These are phyloP conservation scores for Lordiphosa stackelbergi DNA, from an alignment of 1,140 invertebrate genomes.

Conservation along the genomic window DNA sequence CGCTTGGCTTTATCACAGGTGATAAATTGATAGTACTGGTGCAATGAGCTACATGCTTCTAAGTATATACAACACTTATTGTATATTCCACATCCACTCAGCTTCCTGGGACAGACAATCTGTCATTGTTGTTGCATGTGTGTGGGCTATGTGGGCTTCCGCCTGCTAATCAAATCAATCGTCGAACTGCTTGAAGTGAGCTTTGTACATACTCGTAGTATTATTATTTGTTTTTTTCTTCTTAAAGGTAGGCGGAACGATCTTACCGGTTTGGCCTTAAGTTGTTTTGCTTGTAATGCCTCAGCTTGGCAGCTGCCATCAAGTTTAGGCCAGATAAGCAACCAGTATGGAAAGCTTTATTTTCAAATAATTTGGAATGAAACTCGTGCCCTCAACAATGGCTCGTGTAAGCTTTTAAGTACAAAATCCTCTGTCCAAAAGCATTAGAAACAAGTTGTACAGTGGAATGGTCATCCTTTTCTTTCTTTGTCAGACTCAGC, in stretches of 20 bases:
- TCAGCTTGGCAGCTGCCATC: constrained; percentile 18
- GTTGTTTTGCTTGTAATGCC: constrained; percentile 63
- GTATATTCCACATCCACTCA: constrained; percentile 1
- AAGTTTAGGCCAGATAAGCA: constrained; percentile 15
- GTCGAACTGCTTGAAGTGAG: constrained; percentile 12
- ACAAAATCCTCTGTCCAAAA: too few species aligned
- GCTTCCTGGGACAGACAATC: constrained; percentile 3
- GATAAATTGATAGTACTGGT: too few species aligned
- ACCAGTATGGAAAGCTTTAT: constrained; percentile 30
- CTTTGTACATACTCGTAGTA: constrained; percentile 5
- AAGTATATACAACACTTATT: constrained; percentile 13
- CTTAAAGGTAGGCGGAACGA: constrained; percentile 37
- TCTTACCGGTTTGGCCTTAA: constrained; percentile 49
- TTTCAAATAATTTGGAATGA: too few species aligned
- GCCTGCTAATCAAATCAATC: constrained; percentile 68
- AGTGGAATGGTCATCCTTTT: too few species aligned
- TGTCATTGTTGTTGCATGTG: constrained; percentile 30
- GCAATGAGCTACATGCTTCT: not conserved
- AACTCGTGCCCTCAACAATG: too few species aligned
- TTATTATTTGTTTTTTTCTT: constrained; percentile 25
- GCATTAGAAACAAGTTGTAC: too few species aligned
- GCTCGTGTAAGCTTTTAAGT: too few species aligned
- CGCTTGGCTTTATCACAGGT: too few species aligned
- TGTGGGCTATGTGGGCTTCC: constrained; percentile 53
- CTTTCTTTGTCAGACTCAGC: constrained; percentile 7